phyloP scores from a whole-genome alignment of 2,113 vertebrate genomes.

The Pangasianodon hypophthalmus region DNA sequence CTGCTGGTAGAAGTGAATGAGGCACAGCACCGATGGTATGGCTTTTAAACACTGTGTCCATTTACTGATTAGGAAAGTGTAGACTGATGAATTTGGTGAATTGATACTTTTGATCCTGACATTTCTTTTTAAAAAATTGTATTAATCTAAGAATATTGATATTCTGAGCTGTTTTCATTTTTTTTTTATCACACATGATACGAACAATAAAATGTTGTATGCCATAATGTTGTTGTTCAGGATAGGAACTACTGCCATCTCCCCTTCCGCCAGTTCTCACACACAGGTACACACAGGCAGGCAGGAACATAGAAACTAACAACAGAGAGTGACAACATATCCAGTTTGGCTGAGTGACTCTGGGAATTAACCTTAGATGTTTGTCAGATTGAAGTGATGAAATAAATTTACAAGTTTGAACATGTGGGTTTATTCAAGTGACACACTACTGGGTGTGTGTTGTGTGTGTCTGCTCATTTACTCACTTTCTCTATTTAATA shows the following conservation, averaged over 20 bases:
- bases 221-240: background rate
- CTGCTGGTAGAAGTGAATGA: background rate
- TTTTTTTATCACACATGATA: background rate
- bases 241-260: background rate
- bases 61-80: background rate
- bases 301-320: background rate
- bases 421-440: no score
- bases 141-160: background rate
- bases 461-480: background rate
- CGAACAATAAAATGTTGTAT: no score
- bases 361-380: background rate
- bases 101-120: background rate
- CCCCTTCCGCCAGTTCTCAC: background rate
- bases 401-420: no score
- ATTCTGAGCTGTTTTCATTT: background rate
- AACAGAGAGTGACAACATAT: background rate
- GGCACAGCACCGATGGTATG: background rate
- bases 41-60: background rate
- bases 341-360: no score
- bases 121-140: background rate
- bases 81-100: background rate
- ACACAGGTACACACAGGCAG: no score
- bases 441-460: background rate
- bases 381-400: background rate
- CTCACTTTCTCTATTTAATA: background rate